Conservation (phyloP, 2,888 invertebrate species). For the Buathra laborator region DNA sequence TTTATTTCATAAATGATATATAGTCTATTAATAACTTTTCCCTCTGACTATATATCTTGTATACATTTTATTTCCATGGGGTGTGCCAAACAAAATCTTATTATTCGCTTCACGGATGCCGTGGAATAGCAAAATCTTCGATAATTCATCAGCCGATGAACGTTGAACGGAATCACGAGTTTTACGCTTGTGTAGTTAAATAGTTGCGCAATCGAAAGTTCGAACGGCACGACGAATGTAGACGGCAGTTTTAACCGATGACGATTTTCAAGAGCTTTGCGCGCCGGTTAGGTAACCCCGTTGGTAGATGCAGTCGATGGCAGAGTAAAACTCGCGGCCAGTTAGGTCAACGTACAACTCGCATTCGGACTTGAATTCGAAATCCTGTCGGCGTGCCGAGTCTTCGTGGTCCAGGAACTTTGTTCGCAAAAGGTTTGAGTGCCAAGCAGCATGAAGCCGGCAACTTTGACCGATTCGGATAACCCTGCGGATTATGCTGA, state of each 20-base stretch:
- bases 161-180: background rate
- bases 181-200: constrained; percentile 10
- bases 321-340: constrained; percentile 47
- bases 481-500: background rate
- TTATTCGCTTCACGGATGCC: background rate
- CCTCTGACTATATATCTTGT: too few relatives aligned
- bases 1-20: too few relatives aligned
- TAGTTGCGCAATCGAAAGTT: constrained; percentile 58
- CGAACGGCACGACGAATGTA: constrained; percentile 59
- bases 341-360: constrained; percentile 50
- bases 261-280: constrained; percentile 66
- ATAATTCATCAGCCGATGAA: background rate
- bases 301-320: constrained; percentile 50
- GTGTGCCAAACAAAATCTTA: background rate
- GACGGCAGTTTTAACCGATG: constrained; percentile 74
- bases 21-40: too few relatives aligned
- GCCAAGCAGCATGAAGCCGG: constrained; percentile 11
- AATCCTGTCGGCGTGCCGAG: background rate
- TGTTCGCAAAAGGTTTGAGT: constrained; percentile 32
- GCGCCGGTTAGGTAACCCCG: constrained; percentile 73
- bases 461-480: background rate
- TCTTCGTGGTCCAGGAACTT: constrained; percentile 13
- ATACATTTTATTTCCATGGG: background rate
- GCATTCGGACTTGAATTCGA: constrained; percentile 42
- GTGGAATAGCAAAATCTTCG: background rate